Percentiles rank a stretch among this genome's conserved stretches.
Conservation (phyloP, 2,888 invertebrate genomes). For the Drosophila melanocephala region DNA sequence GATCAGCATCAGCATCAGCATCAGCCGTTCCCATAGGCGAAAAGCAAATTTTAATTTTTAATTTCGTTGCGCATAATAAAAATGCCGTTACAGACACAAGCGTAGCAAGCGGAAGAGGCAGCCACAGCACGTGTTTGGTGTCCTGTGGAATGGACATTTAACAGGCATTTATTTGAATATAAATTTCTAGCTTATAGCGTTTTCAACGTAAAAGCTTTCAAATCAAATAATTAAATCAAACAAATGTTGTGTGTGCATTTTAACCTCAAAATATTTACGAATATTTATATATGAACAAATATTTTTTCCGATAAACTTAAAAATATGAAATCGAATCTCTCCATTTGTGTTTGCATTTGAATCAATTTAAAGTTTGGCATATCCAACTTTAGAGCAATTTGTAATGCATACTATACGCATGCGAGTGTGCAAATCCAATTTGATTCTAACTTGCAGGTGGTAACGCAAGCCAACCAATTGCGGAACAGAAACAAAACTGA, state of each 20-base stretch:
- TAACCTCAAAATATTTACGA: not conserved
- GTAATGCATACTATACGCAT: conserved; percentile 3
- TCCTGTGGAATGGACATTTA: conserved; percentile 22
- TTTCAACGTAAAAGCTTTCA: conserved; percentile 9
- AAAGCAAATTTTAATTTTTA: conserved; percentile 74
- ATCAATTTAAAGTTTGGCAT: conserved; percentile 34
- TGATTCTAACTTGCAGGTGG: conserved; percentile 28
- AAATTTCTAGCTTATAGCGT: conserved; percentile 14
- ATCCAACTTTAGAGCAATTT: conserved; percentile 34
- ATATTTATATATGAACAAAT: not conserved
- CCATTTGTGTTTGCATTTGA: conserved; percentile 19
- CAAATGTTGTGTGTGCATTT: not conserved
- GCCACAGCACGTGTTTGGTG: conserved; percentile 28
- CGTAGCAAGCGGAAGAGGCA: conserved; percentile 8
- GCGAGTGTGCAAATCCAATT: conserved; percentile 24
- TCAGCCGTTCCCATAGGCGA: conserved; percentile 54
- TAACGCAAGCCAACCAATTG: conserved; percentile 35
- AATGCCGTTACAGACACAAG: conserved; percentile 39
- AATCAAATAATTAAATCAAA: conserved; percentile 39
- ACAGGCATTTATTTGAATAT: conserved; percentile 21
- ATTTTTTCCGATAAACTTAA: not conserved
- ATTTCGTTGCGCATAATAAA: conserved; percentile 77
- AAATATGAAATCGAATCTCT: conserved; percentile 23
- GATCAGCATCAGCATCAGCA: conserved; percentile 58
- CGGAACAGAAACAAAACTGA: conserved; percentile 35